These are phyloP conservation scores for Pemphredon lugubris DNA, from an alignment of 2,888 invertebrate species.

Conservation along the genomic window DNA sequence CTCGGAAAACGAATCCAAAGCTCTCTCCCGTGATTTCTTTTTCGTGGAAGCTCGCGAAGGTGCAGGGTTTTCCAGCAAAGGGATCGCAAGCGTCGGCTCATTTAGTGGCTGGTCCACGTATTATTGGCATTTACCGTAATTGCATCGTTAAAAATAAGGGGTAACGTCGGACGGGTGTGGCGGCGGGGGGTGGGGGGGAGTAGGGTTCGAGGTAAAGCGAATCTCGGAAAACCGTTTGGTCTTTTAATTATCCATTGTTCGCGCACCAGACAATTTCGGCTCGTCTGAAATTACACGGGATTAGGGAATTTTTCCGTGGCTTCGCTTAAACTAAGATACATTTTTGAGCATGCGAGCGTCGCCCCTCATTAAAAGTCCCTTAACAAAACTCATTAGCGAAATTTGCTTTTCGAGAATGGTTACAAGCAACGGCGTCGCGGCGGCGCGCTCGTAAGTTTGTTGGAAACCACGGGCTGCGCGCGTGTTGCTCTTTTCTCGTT, in stretches of 20 bases:
- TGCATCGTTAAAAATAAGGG: constrained; percentile 32
- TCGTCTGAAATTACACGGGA: constrained; percentile 37
- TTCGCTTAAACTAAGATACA: constrained; percentile 47
- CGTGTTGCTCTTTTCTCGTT: not conserved
- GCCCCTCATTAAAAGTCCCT: constrained; percentile 56
- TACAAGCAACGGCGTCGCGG: constrained; percentile 43
- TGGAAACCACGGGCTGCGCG: constrained; percentile 32
- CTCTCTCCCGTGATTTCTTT: no score
- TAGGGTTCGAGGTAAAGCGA: not conserved
- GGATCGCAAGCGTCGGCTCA: constrained; percentile 15
- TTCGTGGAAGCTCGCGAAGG: no score
- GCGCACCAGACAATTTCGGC: constrained; percentile 24
- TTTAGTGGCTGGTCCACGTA: not conserved
- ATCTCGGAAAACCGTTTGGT: constrained; percentile 24
- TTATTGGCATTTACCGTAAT: constrained; percentile 38
- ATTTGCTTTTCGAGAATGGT: constrained; percentile 48
- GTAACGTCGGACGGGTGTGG: not conserved
- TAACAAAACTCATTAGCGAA: constrained; percentile 59
- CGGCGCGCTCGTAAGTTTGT: constrained; percentile 39
- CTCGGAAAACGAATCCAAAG: no score
- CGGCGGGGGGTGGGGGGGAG: no score
- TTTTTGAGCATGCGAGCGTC: constrained; percentile 47
- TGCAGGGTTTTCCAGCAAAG: constrained; percentile 3
- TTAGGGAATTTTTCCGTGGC: constrained; percentile 48
- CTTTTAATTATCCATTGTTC: constrained; percentile 43